These are phyloP conservation scores for Chlorodrepanis virens DNA, from an alignment of 2,113 vertebrate genomes.

Conservation along the genomic window DNA sequence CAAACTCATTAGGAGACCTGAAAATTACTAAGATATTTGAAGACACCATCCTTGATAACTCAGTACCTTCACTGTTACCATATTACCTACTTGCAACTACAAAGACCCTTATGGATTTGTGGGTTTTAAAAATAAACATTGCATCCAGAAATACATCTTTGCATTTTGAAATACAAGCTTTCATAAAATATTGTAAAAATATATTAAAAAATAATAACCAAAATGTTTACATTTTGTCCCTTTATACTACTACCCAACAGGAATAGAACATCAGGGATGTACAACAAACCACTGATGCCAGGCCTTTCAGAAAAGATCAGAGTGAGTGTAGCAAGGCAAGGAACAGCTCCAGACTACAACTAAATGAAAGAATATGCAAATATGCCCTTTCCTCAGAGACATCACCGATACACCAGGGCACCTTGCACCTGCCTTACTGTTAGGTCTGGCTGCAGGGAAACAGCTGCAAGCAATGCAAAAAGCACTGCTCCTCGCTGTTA, in stretches of 20 bases:
- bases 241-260: neutral
- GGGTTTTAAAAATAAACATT: neutral
- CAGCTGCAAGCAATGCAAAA: neutral
- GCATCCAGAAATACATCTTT: neutral
- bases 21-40: neutral
- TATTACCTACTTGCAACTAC: neutral
- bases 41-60: neutral
- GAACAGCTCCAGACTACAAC: neutral
- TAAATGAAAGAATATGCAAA: neutral
- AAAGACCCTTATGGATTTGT: neutral
- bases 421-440: accelerated
- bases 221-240: neutral
- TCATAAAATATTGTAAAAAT: neutral
- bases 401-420: neutral
- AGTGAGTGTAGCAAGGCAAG: neutral
- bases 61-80: neutral
- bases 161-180: neutral
- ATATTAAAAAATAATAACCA: neutral
- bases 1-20: neutral
- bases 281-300: neutral
- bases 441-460: neutral
- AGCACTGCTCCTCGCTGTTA: neutral
- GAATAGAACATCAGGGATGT: neutral
- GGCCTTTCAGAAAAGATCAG: neutral
- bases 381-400: neutral